Base-by-base conservation (phyloP, 2,888 invertebrate species). In the Andrena minutula region DNA sequence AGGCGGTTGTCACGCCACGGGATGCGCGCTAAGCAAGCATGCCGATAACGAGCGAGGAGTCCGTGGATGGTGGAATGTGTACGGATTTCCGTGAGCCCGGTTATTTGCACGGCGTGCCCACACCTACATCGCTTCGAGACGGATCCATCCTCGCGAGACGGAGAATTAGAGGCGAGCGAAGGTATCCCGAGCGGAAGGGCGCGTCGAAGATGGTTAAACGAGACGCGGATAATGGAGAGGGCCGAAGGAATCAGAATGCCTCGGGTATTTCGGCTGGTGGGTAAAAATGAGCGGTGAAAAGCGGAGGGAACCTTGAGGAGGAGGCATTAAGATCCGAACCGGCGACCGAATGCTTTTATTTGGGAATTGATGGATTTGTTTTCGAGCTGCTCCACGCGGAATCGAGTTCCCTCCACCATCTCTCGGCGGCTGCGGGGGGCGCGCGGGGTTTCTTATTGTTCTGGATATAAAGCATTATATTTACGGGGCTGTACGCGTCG, bases 41-140 rank as follows among this genome's bases (percentile, higher is more conserved):
- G 51, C n/a, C 75, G 84, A 81, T 85, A 85, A 84, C 75, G 69
- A 83, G 78, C 41, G 28, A 51, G 70, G 75, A 70, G 61, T 35
- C 41, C 16, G 51, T 32, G 35, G 70, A 58, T 68, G 75, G 8
- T 71, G 60, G 41, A 56, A 68, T 63, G 65, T 68, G 64, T 65
- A 75, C 70, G 72, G 65, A 83, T 83, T 70, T 83, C 82, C 47
- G 69, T 58, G 72, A 35, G 69, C 51, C 20, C 16, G n/a, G 51
- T 77, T 69, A 66, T 79, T 77, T 56, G 47, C 28, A 5, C 26
- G 74, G 12, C 28, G 51, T 26, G 28, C 12, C 47, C 30, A 2
- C 16, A 26, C 4, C 23, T 58, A 32, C 58, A 0, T 35, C 28
- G 26, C 49, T 41, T 16, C 41, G 41, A 41, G 49, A n/a, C 65